These are phyloP conservation scores for Parotia lawesii DNA, from an alignment of 2,113 vertebrate species.

Conservation along the genomic window DNA sequence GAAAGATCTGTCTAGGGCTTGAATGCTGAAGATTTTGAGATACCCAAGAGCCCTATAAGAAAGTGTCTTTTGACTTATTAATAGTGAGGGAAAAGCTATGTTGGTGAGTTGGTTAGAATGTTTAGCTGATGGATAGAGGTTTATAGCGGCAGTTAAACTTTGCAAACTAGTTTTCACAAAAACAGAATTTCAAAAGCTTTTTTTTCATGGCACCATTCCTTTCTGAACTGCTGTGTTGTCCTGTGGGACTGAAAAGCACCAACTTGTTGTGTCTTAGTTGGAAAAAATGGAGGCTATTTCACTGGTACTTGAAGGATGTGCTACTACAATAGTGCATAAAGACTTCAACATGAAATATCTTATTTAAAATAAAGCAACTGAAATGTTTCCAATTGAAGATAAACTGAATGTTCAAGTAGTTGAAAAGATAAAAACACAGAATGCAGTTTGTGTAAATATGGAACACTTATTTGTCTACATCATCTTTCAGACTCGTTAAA, in stretches of 20 bases:
- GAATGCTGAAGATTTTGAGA: neutral
- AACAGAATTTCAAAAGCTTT: neutral
- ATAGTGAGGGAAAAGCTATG: accelerated
- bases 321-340: neutral
- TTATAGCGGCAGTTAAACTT: neutral
- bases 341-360: neutral
- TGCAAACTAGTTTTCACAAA: neutral
- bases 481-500: conserved; percentile 46
- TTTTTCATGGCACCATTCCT: neutral
- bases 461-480: conserved; percentile 31
- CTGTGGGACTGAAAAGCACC: neutral
- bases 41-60: accelerated
- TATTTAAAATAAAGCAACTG: conserved; percentile 5
- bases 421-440: conserved; percentile 16
- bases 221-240: neutral
- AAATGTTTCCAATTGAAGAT: neutral
- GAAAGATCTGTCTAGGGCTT: neutral
- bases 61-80: neutral
- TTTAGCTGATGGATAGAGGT: neutral
- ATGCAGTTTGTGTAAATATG: neutral
- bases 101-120: neutral
- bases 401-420: conserved; percentile 4
- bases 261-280: neutral
- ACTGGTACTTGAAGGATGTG: neutral
- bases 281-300: neutral